Evolutionary conservation across 2,113 vertebrate genomes (phyloP), one percentile per base, ranked within the genome.

Genomic region (Suricata suricatta): DNA sequence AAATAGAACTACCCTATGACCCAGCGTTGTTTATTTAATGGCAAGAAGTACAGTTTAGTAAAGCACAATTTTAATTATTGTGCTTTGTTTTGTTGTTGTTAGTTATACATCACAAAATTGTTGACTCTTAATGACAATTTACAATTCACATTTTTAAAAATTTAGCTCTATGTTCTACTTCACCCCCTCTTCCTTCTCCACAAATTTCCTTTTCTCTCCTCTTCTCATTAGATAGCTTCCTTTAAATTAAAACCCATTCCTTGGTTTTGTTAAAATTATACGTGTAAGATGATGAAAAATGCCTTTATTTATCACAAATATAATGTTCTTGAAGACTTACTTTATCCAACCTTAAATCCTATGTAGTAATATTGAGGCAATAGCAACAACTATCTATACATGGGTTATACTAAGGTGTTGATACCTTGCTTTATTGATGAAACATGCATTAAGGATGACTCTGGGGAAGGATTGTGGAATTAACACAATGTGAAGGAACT

Each of bases 121-220:
- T 15, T 68, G n/a, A 50, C 25, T 19, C 5, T 68, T 5, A 41
- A 68, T 86, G 4, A 31, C 1, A 74, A n/a, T 54, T 91, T 80
- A 72, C 8, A 41, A 60, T 50, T 50, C 12, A 10, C 1, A 25
- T 25, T 52, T n/a, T 57, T 57, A 38, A 11, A 41, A 77, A 33
- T 7, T 38, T 27, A 76, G 2, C 3, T 74, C 15, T 77, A 47
- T 15, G 0, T 84, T 74, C 15, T 54, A 87, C 1, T 63, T 11
- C 31, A 93, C 0, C 0, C 3, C 29, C 1, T 27, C 11, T 8
- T 17, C 7, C n/a, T 25, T 4, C 9, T 25, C 0, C 10, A 8
- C 8, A 8, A 41, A 47, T 60, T 64, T 66, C 4, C 11, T 69
- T 93, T 1, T 23, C 15, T 92, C 69, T 63, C 2, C 11, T 88